A percentile compares a stretch with the other conserved stretches of the same genome.
Evolutionary conservation across 2,797 vertebrate genomes (phyloP).

Genomic region (Tokudaia tokunoshimensis): DNA sequence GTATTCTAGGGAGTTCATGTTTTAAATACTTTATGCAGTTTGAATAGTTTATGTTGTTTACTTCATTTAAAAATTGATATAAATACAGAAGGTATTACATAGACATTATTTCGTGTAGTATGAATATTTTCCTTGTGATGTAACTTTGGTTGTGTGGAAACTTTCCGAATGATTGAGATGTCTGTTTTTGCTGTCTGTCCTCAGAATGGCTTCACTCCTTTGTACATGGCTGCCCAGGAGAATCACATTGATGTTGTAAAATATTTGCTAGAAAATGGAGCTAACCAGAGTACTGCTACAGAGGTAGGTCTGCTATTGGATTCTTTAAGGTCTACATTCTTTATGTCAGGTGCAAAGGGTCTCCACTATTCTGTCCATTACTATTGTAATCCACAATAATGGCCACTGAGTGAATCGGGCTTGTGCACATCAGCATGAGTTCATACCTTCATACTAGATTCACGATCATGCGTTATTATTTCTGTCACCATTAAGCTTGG

Average conservation of each 20-base stretch:
- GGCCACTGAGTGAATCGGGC: not conserved
- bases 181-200: constrained; percentile 67
- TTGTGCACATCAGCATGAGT: not conserved
- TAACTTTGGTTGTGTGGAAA: not conserved
- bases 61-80: not conserved
- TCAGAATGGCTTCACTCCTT: constrained; percentile 98
- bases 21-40: not conserved
- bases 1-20: not conserved
- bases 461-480: not conserved
- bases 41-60: not conserved
- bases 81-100: not conserved
- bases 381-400: not conserved
- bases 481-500: not conserved
- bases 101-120: not conserved
- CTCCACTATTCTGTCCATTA: not conserved
- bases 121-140: not conserved
- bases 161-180: not conserved
- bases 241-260: constrained; percentile 98
- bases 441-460: not conserved
- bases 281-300: constrained; percentile 98
- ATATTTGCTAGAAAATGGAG: constrained; percentile 97
- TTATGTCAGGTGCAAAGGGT: not conserved
- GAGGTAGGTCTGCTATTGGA: constrained; percentile 89
- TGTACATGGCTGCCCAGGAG: constrained; percentile 99
- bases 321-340: not conserved